A percentile compares a stretch with the other conserved stretches of the same genome.
These are phyloP conservation scores for Ophioninae sp. DNA, from an alignment of 2,888 invertebrate genomes.

Conservation along the genomic window DNA sequence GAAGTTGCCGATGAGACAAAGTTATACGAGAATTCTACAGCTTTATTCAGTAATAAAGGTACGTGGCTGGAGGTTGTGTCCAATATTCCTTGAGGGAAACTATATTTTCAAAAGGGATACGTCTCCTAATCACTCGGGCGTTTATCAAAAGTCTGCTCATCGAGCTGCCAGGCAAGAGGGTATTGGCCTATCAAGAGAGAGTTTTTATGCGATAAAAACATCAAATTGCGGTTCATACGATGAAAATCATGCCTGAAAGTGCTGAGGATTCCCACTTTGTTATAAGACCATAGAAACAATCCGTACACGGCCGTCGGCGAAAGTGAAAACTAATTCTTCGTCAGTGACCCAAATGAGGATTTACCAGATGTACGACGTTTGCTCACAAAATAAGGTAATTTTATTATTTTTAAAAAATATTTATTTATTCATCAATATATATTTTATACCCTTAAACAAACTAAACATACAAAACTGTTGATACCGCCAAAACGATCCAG, in stretches of 20 bases:
- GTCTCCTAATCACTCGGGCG: conserved; percentile 7
- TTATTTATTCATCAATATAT: too few species aligned
- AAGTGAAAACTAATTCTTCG: too few species aligned
- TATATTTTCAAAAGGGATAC: background rate
- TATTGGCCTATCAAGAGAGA: background rate
- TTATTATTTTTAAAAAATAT: too few species aligned
- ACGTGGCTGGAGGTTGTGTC: background rate
- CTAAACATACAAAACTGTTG: too few species aligned
- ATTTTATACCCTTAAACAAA: too few species aligned
- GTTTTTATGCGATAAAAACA: background rate
- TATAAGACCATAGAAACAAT: background rate
- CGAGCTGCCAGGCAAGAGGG: background rate
- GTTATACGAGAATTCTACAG: conserved; percentile 10
- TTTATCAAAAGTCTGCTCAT: background rate
- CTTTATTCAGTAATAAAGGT: conserved; percentile 23
- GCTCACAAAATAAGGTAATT: too few species aligned
- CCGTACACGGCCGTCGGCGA: too few species aligned
- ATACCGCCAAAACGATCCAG: too few species aligned
- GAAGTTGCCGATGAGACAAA: conserved; percentile 1
- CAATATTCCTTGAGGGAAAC: background rate
- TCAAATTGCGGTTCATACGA: background rate
- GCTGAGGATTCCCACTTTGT: background rate
- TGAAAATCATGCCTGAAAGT: background rate
- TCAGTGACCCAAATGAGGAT: too few species aligned
- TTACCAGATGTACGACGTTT: too few species aligned